Percentiles rank a stretch among this genome's conserved stretches.
These are phyloP conservation scores for Drosophila ezoana DNA, from an alignment of 2,888 invertebrate genomes.

Conservation along the genomic window DNA sequence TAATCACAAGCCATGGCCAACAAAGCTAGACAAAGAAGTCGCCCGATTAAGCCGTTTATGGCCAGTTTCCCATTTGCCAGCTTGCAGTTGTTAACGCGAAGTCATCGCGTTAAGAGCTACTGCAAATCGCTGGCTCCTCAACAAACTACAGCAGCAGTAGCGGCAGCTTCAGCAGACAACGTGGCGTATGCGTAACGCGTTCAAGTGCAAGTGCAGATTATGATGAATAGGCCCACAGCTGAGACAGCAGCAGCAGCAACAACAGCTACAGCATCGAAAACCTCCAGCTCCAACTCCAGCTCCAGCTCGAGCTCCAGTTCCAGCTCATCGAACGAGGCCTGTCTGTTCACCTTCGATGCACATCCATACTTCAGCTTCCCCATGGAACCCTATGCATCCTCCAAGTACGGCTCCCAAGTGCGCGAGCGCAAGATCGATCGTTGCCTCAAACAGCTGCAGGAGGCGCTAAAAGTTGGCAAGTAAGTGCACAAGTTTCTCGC, in stretches of 20 bases:
- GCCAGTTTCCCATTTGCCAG: constrained; percentile 32
- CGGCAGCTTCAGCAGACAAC: constrained; percentile 14
- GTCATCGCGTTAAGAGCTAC: constrained; percentile 59
- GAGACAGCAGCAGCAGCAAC: background rate
- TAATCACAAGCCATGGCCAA: constrained; percentile 49
- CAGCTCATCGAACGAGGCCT: constrained; percentile 2
- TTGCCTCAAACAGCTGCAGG: constrained; percentile 76
- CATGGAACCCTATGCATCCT: constrained; percentile 53
- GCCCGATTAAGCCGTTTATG: constrained; percentile 23
- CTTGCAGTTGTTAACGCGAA: constrained; percentile 58
- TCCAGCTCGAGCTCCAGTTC: background rate
- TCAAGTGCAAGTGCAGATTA: constrained; percentile 15
- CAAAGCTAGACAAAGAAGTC: constrained; percentile 58
- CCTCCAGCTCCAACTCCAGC: background rate
- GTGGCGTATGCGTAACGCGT: constrained; percentile 57
- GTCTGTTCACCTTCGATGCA: constrained; percentile 62
- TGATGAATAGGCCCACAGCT: constrained; percentile 33
- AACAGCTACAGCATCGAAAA: background rate
- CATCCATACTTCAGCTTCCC: constrained; percentile 60
- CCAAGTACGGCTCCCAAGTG: constrained; percentile 81
- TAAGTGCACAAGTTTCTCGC: constrained; percentile 34
- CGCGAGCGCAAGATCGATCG: constrained; percentile 82
- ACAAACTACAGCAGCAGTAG: background rate
- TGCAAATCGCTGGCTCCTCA: constrained; percentile 4
- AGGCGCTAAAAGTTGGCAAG: constrained; percentile 63